Conservation (phyloP, 2,888 invertebrate genomes). For the Eueremaeus valkanovi region DNA sequence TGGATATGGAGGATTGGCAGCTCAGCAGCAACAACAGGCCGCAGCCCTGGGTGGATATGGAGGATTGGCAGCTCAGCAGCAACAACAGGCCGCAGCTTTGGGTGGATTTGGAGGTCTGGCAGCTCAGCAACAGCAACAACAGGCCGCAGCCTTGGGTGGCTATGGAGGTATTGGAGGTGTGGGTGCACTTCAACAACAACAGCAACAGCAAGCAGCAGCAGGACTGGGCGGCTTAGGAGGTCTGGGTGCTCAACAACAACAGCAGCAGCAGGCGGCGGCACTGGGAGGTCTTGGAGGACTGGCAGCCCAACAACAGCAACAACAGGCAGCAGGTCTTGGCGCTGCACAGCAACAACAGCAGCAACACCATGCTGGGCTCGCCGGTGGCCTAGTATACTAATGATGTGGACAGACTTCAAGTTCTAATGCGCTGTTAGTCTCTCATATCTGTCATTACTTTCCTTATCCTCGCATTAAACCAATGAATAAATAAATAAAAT, state of each 20-base stretch:
- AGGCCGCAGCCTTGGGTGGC: background rate
- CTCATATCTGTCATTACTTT: too few species aligned
- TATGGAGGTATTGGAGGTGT: background rate
- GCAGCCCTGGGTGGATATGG: background rate
- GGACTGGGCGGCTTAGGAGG: background rate
- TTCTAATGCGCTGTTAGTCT: too few species aligned
- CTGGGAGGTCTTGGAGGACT: background rate
- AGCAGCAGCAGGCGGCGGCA: background rate
- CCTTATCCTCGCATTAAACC: too few species aligned
- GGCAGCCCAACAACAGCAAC: conserved; percentile 15
- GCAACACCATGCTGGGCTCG: background rate
- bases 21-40: conserved; percentile 1
- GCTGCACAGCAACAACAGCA: background rate
- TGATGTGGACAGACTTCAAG: too few species aligned
- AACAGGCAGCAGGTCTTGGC: background rate
- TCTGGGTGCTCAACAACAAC: background rate
- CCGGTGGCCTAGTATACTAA: background rate
- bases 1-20: background rate
- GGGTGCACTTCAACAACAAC: background rate
- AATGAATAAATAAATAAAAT: too few species aligned
- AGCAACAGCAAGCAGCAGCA: background rate
- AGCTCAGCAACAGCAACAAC: background rate
- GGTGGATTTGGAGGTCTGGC: background rate
- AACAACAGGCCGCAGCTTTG: background rate
- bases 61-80: background rate